Evolutionary conservation across 2,888 invertebrate species (phyloP), one percentile per base, ranked within the genome.

Genomic region (Pristionchus mayeri): DNA sequence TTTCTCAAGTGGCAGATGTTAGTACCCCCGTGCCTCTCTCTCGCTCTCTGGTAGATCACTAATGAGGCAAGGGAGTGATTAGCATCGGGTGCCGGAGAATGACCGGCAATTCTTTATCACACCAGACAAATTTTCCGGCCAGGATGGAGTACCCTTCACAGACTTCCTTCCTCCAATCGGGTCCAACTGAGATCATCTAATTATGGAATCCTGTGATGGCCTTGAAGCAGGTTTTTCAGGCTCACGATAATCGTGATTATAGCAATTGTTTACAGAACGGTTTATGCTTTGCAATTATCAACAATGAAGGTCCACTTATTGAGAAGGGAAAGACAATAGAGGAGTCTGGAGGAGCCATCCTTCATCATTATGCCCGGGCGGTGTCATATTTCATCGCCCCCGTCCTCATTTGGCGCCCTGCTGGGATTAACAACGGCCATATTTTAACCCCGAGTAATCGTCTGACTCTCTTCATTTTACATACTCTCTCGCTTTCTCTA

Each of bases 1-100:
- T 34, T 34, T 63, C 63, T 63, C 63, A 63, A 63, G 63, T 63
- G 34, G 63, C 63, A 63, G 63, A 63, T 63, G 63, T 63, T 63
- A 63, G 34, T 63, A 63, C 30, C 63, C 30, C 63, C 63, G 34
- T 16, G 9, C 34, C 9, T 16, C 37, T 7, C 63, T 37, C 63
- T 34, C 63, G 63, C 63, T 63, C 63, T 34, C 34, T 34, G 63
- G 63, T 63, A 18, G 34, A 37, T 63, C 63, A 21, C 63, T 63
- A 63, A 63, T 34, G 63, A 63, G 63, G 34, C 44, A 44, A 44
- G 13, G 44, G 18, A 63, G 63, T 63, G 63, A 63, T 63, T 63
- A 63, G 63, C 34, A 30, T 34, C 63, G 18, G 30, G 63, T 52
- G 13, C 18, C 3, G 18, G 18, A 52, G n/a, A 52, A 9, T 2